These are phyloP conservation scores for Himalopsyche anomala DNA, from an alignment of 2,888 invertebrate genomes.

Conservation along the genomic window DNA sequence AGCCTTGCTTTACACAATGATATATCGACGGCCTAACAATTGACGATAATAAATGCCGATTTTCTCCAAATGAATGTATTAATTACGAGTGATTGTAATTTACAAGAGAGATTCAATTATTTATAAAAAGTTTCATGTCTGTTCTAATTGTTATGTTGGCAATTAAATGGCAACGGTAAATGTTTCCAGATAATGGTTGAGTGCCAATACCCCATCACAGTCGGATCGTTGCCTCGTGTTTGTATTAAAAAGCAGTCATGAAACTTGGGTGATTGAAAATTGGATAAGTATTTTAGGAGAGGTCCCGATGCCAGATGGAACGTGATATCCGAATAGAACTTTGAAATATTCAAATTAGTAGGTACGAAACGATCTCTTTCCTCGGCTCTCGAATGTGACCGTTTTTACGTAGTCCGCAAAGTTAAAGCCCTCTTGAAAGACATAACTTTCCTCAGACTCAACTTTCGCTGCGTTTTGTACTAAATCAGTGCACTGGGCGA, in stretches of 20 bases:
- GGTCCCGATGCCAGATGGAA: slow-evolving; percentile 1
- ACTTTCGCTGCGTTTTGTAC: slow-evolving; percentile 43
- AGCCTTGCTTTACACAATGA: too few species aligned
- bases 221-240: too few species aligned
- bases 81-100: too few species aligned
- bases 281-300: not conserved
- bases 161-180: too few species aligned
- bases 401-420: slow-evolving; percentile 42
- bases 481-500: slow-evolving; percentile 42
- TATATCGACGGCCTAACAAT: too few species aligned
- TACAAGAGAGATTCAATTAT: too few species aligned
- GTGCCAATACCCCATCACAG: too few species aligned
- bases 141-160: too few species aligned
- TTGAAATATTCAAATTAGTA: slow-evolving; percentile 39
- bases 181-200: too few species aligned
- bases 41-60: too few species aligned
- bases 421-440: slow-evolving; percentile 43
- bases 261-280: not conserved
- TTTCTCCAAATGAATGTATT: too few species aligned
- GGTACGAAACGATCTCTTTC: slow-evolving; percentile 25
- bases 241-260: not conserved
- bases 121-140: too few species aligned
- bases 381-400: slow-evolving; percentile 40
- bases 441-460: slow-evolving; percentile 40
- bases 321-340: slow-evolving; percentile 25